These are phyloP conservation scores for Octopus bimaculoides DNA, from an alignment of 1,140 invertebrate species.

Conservation along the genomic window DNA sequence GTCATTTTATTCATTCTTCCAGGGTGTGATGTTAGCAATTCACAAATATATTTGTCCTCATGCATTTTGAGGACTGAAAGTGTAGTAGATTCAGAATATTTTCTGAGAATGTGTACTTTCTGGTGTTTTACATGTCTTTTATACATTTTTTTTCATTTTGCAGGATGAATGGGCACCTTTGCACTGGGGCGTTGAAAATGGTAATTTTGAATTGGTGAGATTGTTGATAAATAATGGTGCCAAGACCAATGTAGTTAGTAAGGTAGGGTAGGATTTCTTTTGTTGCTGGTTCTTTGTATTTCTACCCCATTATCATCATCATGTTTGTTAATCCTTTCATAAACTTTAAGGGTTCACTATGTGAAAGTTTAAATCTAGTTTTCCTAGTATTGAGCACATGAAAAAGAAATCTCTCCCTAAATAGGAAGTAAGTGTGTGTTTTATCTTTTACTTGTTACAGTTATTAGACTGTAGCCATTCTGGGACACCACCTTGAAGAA, in stretches of 20 bases:
- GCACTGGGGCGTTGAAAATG: slow-evolving; percentile 58
- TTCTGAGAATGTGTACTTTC: not conserved
- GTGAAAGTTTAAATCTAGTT: not conserved
- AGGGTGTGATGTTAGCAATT: not conserved
- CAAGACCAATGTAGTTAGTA: slow-evolving; percentile 72
- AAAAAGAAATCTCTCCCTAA: not conserved
- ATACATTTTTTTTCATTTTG: slow-evolving; percentile 18
- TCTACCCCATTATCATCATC: not conserved
- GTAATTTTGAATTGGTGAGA: slow-evolving; percentile 65
- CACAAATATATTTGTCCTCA: not conserved
- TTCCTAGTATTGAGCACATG: not conserved
- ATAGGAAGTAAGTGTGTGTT: not conserved
- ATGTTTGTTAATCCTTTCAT: not conserved
- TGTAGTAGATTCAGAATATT: not conserved
- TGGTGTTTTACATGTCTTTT: not conserved
- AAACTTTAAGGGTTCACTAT: not conserved
- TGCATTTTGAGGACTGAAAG: not conserved
- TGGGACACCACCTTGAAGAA: too few relatives aligned
- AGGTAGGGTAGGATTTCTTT: slow-evolving; percentile 34
- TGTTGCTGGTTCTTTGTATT: not conserved
- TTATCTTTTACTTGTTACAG: not conserved
- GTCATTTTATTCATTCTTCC: not conserved
- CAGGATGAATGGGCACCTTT: slow-evolving; percentile 63
- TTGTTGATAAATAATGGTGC: slow-evolving; percentile 90
- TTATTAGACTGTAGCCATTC: too few relatives aligned